These are phyloP conservation scores for Metallyticus violacea DNA, from an alignment of 2,888 invertebrate genomes.

Conservation along the genomic window DNA sequence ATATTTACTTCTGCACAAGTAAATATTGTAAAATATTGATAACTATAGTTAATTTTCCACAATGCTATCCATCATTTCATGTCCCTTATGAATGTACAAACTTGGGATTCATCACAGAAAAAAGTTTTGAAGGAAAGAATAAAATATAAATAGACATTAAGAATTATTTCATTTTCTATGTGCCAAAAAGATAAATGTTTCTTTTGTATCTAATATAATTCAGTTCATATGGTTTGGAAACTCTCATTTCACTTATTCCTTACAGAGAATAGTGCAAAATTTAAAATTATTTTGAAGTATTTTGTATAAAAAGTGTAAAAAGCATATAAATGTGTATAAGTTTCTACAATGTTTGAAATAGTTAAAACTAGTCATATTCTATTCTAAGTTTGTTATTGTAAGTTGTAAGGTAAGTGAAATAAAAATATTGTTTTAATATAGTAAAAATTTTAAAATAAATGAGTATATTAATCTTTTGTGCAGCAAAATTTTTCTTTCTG, in stretches of 20 bases:
- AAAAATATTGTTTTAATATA: not conserved
- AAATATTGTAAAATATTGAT: not conserved
- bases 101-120: not conserved
- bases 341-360: not conserved
- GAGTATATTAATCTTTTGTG: not conserved
- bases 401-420: not conserved
- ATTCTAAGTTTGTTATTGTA: not conserved
- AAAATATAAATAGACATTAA: not conserved
- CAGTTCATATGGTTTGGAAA: not conserved
- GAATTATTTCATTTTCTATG: not conserved
- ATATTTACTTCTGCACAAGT: not conserved
- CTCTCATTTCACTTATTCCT: not conserved
- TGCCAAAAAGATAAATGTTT: not conserved
- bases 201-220: not conserved
- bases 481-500: too few relatives aligned
- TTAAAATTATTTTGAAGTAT: not conserved
- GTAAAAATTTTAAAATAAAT: not conserved
- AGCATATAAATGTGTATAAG: not conserved
- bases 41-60: not conserved
- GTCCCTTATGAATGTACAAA: not conserved
- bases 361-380: not conserved
- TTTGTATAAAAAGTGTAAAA: not conserved
- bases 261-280: not conserved
- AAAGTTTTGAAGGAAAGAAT: not conserved
- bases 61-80: not conserved